Evolutionary conservation across 35 echinoderm and acorn worm species (phyloP).

Genomic region (Diadema setosum): DNA sequence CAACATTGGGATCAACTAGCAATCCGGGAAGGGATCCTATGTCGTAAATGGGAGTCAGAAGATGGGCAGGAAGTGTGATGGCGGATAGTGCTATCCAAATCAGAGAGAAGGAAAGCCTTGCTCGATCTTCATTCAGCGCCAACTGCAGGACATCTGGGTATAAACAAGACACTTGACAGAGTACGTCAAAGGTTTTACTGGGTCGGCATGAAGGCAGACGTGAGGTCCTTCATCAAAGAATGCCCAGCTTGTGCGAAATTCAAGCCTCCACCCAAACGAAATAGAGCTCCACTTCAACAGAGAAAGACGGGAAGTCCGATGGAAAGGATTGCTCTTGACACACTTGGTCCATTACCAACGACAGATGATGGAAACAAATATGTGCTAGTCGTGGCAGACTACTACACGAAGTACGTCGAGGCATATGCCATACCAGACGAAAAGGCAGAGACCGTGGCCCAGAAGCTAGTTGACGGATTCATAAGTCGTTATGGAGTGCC

Average conservation of each 20-base stretch:
- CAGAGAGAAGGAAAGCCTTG: not conserved
- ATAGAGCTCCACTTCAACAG: not conserved
- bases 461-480: conserved; percentile 38
- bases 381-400: conserved; percentile 9
- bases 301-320: not conserved
- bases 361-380: conserved; percentile 27
- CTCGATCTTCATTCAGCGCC: not conserved
- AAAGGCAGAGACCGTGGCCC: conserved; percentile 53
- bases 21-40: not conserved
- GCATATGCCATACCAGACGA: conserved; percentile 48
- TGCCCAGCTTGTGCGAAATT: conserved; percentile 8
- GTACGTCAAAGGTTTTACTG: conserved; percentile 40
- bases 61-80: not conserved
- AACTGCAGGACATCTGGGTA: conserved; percentile 38
- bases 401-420: conserved; percentile 48
- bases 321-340: conserved; percentile 36
- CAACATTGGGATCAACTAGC: conserved; percentile 4
- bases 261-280: not conserved
- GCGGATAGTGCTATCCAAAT: conserved; percentile 6
- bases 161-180: not conserved
- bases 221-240: not conserved
- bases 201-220: conserved; percentile 13
- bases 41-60: not conserved
- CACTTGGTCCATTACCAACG: conserved; percentile 35
- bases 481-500: conserved; percentile 50